Percentiles rank a stretch among this genome's conserved stretches.
Conservation (phyloP, 2,113 vertebrate genomes). For the Athene noctua region DNA sequence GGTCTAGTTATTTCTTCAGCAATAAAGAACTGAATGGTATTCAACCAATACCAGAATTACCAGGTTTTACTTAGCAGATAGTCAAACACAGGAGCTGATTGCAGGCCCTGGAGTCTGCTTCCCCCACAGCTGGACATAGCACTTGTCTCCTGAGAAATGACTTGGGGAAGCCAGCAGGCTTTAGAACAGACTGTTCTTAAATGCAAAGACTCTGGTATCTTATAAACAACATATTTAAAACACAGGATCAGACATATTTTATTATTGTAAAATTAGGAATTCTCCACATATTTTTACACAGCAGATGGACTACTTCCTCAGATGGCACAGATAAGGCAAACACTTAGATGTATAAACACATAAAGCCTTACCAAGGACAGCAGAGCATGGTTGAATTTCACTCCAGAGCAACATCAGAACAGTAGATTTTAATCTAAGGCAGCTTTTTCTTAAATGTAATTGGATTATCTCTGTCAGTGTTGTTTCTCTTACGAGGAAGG, state of each 20-base stretch:
- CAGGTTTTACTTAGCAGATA: not conserved
- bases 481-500: not conserved
- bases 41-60: not conserved
- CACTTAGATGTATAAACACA: not conserved
- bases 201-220: not conserved
- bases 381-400: not conserved
- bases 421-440: not conserved
- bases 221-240: not conserved
- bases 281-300: not conserved
- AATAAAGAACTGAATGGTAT: not conserved
- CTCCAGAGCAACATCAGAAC: not conserved
- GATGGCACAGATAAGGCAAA: not conserved
- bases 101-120: not conserved
- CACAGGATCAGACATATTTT: not conserved
- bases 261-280: not conserved
- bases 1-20: not conserved
- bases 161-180: not conserved
- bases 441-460: not conserved
- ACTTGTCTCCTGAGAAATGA: not conserved
- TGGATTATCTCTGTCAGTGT: not conserved
- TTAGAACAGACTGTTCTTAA: not conserved
- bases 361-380: not conserved
- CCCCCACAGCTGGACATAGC: accelerated
- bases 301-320: not conserved
- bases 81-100: accelerated